phyloP scores from a whole-genome alignment of 37 sponge, comb jelly and placozoan genomes.

The Spongilla lacustris region DNA sequence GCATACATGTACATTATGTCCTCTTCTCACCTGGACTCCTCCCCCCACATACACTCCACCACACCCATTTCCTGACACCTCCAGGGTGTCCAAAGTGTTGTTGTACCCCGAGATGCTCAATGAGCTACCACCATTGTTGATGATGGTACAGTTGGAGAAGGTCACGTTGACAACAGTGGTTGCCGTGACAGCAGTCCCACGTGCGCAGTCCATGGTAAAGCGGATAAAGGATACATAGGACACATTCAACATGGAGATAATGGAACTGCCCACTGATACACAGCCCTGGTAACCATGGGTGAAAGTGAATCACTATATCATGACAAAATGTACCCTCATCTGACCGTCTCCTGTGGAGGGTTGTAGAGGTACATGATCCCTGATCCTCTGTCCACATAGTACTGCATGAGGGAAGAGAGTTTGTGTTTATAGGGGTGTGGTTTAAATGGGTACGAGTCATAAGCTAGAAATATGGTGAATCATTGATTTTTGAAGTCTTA shows the following conservation, averaged over 20 bases:
- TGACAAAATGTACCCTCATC: too few species aligned
- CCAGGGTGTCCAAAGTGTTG: background rate
- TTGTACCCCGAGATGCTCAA: conserved; percentile 22
- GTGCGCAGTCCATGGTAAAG: conserved; percentile 19
- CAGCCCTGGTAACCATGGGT: too few species aligned
- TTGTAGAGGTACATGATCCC: conserved; percentile 42
- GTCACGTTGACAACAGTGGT: conserved; percentile 1
- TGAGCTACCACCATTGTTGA: conserved; percentile 18
- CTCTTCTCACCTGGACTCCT: too few species aligned
- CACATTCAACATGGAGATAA: conserved; percentile 9
- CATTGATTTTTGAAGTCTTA: background rate
- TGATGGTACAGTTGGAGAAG: background rate
- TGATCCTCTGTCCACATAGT: conserved; percentile 48
- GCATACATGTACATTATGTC: too few species aligned
- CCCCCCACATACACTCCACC: conserved; percentile 36
- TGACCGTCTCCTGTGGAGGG: conserved; percentile 9
- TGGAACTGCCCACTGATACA: conserved; percentile 37
- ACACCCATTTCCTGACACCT: conserved; percentile 46
- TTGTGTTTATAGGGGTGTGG: too few species aligned
- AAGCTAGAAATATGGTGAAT: background rate
- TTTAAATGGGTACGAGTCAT: too few species aligned
- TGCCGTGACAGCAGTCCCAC: conserved; percentile 25
- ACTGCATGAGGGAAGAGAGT: too few species aligned
- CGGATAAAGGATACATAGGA: conserved; percentile 13
- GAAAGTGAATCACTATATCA: too few species aligned